Conservation (phyloP, 2,797 vertebrate genomes). For the Merluccius polli region DNA sequence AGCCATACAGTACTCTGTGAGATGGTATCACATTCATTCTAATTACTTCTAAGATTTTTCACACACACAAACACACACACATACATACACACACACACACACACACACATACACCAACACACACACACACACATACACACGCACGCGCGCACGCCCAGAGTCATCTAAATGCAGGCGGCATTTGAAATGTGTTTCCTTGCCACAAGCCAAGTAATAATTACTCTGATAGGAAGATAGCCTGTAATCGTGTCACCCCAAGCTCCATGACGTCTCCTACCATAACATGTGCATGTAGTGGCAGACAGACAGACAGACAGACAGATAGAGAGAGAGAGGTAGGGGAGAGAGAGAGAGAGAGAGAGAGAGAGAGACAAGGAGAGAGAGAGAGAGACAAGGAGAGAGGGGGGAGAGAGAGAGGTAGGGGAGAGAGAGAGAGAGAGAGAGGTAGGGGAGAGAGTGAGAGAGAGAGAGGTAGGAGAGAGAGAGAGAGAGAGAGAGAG, state of each 20-base stretch:
- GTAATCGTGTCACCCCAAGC: slow-evolving; percentile 26
- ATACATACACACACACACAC: slow-evolving; percentile 3
- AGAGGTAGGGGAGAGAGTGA: too few relatives aligned
- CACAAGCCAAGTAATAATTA: slow-evolving; percentile 22
- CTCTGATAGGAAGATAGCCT: slow-evolving; percentile 29
- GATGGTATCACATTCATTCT: background rate
- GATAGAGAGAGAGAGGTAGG: background rate
- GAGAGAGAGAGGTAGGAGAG: too few relatives aligned
- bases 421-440: too few relatives aligned
- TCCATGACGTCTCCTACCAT: slow-evolving; percentile 1
- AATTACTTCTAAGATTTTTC: background rate
- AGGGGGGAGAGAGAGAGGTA: too few relatives aligned
- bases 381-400: too few relatives aligned
- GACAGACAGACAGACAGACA: too few relatives aligned
- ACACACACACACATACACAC: background rate
- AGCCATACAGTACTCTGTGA: background rate
- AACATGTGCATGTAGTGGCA: background rate
- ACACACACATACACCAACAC: background rate
- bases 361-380: background rate
- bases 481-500: too few relatives aligned
- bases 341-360: background rate
- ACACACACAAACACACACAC: slow-evolving; percentile 18
- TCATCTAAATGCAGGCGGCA: slow-evolving; percentile 19
- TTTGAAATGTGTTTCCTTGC: slow-evolving; percentile 10
- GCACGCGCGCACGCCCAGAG: background rate